These are phyloP conservation scores for Kobus ellipsiprymnus DNA, from an alignment of 2,113 vertebrate species.

Conservation along the genomic window DNA sequence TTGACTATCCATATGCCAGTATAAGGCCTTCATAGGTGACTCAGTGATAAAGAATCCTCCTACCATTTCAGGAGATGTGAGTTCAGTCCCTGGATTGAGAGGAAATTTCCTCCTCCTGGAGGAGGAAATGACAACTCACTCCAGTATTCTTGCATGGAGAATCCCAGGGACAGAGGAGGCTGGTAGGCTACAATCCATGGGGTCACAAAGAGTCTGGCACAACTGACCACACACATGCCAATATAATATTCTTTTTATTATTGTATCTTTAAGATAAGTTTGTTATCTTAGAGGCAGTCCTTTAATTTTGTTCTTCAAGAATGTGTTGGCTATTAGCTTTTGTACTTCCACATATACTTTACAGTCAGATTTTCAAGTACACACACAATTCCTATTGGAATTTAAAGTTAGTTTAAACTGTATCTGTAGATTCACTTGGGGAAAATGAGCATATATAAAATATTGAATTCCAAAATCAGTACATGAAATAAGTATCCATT, in stretches of 20 bases:
- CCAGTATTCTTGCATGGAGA: background rate
- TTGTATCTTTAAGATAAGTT: background rate
- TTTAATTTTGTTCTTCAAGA: background rate
- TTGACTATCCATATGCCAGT: background rate
- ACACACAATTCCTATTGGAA: background rate
- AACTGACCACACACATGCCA: background rate
- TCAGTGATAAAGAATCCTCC: background rate
- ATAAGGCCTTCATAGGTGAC: background rate
- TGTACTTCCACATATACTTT: background rate
- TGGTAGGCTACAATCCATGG: background rate
- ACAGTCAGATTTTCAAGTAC: background rate
- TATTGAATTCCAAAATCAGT: background rate
- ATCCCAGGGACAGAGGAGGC: background rate
- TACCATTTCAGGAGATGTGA: background rate
- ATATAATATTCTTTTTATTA: background rate
- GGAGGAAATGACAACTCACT: background rate
- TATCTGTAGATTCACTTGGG: background rate
- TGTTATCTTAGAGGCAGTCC: background rate
- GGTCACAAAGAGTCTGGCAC: background rate
- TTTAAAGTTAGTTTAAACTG: background rate
- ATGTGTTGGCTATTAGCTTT: background rate
- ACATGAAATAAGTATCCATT: background rate
- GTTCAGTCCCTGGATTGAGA: background rate
- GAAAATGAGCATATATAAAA: background rate
- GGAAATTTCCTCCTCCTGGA: background rate